Conservation (phyloP, 1,140 invertebrate species). For the Tetraneura akinire region DNA sequence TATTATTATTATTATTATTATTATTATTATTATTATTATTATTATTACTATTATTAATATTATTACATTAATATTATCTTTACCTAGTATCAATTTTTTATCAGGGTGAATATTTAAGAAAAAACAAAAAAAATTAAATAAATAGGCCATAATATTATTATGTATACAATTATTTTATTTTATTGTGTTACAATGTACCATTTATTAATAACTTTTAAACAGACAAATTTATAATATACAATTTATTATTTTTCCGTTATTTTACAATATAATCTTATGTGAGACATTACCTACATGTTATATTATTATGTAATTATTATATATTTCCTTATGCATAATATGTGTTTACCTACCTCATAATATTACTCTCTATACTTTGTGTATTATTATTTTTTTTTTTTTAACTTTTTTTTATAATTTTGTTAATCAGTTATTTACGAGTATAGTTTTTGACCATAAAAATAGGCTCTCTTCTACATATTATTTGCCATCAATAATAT, state of each 20-base stretch:
- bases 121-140: no score
- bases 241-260: background rate
- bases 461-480: no score
- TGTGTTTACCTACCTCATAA: background rate
- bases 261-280: background rate
- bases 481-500: no score
- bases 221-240: slow-evolving; percentile 12
- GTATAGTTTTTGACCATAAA: no score
- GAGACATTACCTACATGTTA: background rate
- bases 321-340: background rate
- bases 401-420: no score
- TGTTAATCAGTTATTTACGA: no score
- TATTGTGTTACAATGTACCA: slow-evolving; percentile 44
- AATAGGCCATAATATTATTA: slow-evolving; percentile 10
- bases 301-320: background rate
- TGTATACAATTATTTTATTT: slow-evolving; percentile 28
- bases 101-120: slow-evolving; percentile 46
- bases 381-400: no score
- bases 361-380: background rate
- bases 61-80: background rate
- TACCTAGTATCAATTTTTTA: slow-evolving; percentile 48
- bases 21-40: slow-evolving; percentile 11
- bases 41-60: slow-evolving; percentile 28
- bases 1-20: background rate
- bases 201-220: slow-evolving; percentile 43